Evolutionary conservation across 2,888 invertebrate genomes (phyloP).

Genomic region (Leptinotarsa tumamoca): DNA sequence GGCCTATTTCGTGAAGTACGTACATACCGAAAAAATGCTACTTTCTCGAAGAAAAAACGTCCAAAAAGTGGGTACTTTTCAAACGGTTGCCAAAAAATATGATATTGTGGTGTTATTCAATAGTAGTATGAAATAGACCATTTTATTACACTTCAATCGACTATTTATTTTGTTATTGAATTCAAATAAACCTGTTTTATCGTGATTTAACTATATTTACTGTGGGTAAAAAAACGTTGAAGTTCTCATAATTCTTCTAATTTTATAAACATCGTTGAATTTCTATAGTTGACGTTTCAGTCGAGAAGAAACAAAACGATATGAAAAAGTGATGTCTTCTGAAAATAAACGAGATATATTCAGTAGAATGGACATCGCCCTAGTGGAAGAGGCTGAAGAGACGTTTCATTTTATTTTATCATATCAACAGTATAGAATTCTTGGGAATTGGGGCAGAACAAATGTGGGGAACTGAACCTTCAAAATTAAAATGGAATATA

Average conservation of each 20-base stretch:
- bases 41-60: too few species aligned
- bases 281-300: neutral
- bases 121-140: too few species aligned
- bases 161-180: too few species aligned
- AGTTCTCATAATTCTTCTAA: neutral
- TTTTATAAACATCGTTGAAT: neutral
- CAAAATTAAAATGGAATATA: constrained; percentile 1
- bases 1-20: too few species aligned
- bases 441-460: constrained; percentile 4
- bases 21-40: too few species aligned
- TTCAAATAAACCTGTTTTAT: too few species aligned
- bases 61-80: too few species aligned
- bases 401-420: neutral
- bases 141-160: too few species aligned
- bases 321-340: neutral
- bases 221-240: too few species aligned
- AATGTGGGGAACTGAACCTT: neutral
- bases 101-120: too few species aligned
- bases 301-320: neutral
- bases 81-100: too few species aligned
- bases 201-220: too few species aligned
- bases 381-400: neutral
- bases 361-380: neutral
- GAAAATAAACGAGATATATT: neutral
- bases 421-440: neutral